Base-by-base conservation (phyloP, 2,888 invertebrate genomes). In the Drosophila tripunctata region DNA sequence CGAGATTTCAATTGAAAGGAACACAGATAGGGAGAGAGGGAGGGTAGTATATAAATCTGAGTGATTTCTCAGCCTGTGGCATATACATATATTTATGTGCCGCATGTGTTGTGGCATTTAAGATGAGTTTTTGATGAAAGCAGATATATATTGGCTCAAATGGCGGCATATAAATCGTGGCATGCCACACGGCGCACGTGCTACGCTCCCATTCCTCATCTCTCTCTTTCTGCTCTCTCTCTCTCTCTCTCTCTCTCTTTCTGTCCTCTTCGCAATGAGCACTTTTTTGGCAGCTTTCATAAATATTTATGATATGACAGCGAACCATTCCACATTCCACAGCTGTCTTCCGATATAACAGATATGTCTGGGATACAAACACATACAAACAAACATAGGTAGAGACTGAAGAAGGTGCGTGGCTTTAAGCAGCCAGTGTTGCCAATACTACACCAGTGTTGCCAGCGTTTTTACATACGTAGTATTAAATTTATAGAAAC, bases 31-130 rank as follows among this genome's bases (percentile, higher is more conserved):
- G 4, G 19, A 8, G 48, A 50, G 66, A 48, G 52, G 60, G 24
- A 72, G 68, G 30, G 38, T 41, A 35, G 38, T 41, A 47, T 40
- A 62, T 74, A 27, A 56, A 43, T 55, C 33, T 38, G 22, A 27
- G 10, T 44, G n/a, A 33, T 38, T 15, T 38, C n/a, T 45, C 19
- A 30, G 57, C 43, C 40, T 7, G 17, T 12, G 51, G 40, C 50
- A 33, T 6, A 12, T 12, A 47, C 36, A 45, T 30, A 63, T 64
- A 80, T 67, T 67, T 66, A 69, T 73, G 69, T 64, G 69, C 56
- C 64, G 74, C 81, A 80, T 80, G 85, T 84, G 83, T 48, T 47
- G n/a, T n/a, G 85, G 87, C 87, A 80, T 87, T 80, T 66, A 77
- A 80, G 74, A 87, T 87, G 87, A 77, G 85, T 68, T 80, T 84